A percentile compares a stretch with the other conserved stretches of the same genome.
These are phyloP conservation scores for Psophia crepitans DNA, from an alignment of 2,113 vertebrate genomes.

Conservation along the genomic window DNA sequence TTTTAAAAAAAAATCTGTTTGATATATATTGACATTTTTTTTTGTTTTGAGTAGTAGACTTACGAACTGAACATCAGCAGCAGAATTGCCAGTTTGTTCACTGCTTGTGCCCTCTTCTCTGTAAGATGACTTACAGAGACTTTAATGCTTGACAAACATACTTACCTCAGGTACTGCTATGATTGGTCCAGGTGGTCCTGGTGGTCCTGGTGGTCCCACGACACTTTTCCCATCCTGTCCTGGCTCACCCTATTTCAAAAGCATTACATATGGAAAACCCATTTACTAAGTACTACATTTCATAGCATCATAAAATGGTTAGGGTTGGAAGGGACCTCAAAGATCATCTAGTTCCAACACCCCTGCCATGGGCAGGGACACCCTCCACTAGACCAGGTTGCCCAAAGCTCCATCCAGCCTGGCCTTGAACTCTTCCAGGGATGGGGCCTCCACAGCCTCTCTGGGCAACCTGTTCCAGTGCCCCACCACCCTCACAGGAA, in stretches of 20 bases:
- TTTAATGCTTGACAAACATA: background rate
- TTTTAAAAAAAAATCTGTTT: background rate
- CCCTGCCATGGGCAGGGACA: too few relatives aligned
- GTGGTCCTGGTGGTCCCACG: conserved; percentile 85
- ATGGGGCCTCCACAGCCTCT: too few relatives aligned
- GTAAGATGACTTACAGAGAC: background rate
- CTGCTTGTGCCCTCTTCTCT: background rate
- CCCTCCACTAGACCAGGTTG: too few relatives aligned
- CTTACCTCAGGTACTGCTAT: conserved; percentile 83
- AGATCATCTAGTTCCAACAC: too few relatives aligned
- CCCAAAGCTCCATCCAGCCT: too few relatives aligned
- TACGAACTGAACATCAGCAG: background rate
- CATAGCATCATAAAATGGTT: too few relatives aligned
- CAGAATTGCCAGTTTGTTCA: background rate
- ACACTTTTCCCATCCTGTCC: conserved; percentile 79
- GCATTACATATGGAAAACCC: background rate
- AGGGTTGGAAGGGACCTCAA: too few relatives aligned
- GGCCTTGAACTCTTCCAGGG: too few relatives aligned
- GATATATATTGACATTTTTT: background rate
- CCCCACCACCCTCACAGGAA: too few relatives aligned
- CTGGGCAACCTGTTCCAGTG: too few relatives aligned
- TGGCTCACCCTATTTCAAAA: conserved; percentile 80
- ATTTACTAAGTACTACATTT: background rate
- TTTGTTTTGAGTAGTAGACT: background rate
- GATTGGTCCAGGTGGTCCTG: conserved; percentile 83